These are phyloP conservation scores for Gymnorhina tibicen DNA, from an alignment of 2,113 vertebrate genomes.

Conservation along the genomic window DNA sequence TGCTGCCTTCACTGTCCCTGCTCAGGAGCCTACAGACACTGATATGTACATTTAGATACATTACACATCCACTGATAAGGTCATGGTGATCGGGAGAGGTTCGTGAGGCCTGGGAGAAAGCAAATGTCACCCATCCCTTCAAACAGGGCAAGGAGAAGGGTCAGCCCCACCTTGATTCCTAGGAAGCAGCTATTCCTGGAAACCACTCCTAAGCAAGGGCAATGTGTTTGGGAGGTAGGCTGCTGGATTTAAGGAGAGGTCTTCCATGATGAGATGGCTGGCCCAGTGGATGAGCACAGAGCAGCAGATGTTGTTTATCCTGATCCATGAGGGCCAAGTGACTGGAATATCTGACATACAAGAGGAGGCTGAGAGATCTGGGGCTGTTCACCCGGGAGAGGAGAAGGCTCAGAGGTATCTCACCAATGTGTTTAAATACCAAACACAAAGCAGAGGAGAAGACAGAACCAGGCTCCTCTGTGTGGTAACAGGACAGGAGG, in stretches of 20 bases:
- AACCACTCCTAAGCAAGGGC: background rate
- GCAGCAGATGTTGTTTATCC: background rate
- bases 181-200: background rate
- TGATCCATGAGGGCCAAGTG: background rate
- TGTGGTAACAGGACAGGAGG: background rate
- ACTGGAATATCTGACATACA: background rate
- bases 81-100: fast-evolving
- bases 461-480: background rate
- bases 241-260: background rate
- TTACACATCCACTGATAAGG: background rate
- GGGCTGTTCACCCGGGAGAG: background rate
- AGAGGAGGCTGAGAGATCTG: background rate
- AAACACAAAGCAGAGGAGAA: background rate
- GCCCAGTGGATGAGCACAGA: background rate
- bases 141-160: background rate
- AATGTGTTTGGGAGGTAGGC: background rate
- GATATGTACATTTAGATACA: background rate
- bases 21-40: background rate
- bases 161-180: background rate
- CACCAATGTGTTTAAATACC: background rate
- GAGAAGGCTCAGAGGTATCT: background rate
- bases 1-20: background rate
- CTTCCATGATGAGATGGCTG: background rate
- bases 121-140: background rate
- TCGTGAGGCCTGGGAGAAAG: background rate